These are phyloP conservation scores for Bubalus kerabau DNA, from an alignment of 2,113 vertebrate genomes.

Conservation along the genomic window DNA sequence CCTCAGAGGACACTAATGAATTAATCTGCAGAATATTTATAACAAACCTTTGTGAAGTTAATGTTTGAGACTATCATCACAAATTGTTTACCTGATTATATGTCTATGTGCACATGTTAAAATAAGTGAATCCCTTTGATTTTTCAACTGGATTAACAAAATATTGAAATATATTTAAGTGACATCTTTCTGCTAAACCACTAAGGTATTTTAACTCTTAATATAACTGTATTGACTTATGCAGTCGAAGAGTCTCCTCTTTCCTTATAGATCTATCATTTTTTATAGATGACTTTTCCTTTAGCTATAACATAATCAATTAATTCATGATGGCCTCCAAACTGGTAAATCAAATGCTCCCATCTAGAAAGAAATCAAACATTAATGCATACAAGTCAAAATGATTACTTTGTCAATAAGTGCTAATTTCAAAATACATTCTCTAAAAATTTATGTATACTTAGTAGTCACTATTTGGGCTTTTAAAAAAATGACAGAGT, in stretches of 20 bases:
- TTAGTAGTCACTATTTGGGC: not conserved
- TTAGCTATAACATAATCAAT: slow-evolving; percentile 91
- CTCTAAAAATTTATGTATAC: not conserved
- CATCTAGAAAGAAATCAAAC: slow-evolving; percentile 83
- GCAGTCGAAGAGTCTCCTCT: not conserved
- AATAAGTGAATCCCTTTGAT: not conserved
- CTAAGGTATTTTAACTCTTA: not conserved
- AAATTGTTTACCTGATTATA: not conserved
- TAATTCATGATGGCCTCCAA: slow-evolving; percentile 92
- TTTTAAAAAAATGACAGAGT: not conserved
- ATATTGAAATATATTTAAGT: not conserved
- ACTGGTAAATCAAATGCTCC: slow-evolving; percentile 98
- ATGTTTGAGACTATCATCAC: not conserved
- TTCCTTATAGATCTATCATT: slow-evolving; percentile 76
- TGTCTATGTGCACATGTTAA: not conserved
- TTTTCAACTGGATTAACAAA: not conserved
- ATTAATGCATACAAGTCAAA: not conserved
- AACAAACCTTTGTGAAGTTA: not conserved
- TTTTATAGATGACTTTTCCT: slow-evolving; percentile 88
- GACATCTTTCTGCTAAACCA: not conserved
- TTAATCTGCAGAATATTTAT: not conserved
- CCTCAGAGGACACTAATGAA: not conserved
- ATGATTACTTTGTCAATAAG: not conserved
- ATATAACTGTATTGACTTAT: not conserved
- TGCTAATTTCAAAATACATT: not conserved